phyloP scores from a whole-genome alignment of 2,888 invertebrate genomes.

The Trissolcus brochymenae region DNA sequence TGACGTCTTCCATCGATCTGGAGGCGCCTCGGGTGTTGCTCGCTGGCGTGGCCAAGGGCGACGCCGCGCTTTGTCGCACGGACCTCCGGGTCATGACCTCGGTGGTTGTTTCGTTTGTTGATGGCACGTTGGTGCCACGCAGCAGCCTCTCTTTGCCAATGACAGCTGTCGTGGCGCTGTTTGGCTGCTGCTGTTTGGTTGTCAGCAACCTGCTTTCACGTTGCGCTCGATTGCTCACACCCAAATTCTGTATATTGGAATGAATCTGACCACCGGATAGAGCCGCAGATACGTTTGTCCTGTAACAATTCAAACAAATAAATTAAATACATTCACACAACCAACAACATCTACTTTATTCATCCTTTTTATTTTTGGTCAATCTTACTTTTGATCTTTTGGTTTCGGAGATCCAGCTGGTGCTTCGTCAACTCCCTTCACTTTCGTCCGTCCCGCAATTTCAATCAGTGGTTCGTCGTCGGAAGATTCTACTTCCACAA shows the following conservation, averaged over 20 bases:
- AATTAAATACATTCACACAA: not conserved
- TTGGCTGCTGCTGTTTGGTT: conserved; percentile 68
- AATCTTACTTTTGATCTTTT: conserved; percentile 73
- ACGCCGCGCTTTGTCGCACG: conserved; percentile 74
- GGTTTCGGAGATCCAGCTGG: conserved; percentile 73
- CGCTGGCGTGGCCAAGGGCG: conserved; percentile 73
- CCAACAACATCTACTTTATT: not conserved
- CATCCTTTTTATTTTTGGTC: not conserved
- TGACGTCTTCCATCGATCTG: conserved; percentile 74
- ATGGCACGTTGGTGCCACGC: conserved; percentile 69
- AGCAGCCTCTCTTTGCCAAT: conserved; percentile 72
- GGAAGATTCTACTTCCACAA: conserved; percentile 84
- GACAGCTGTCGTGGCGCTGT: conserved; percentile 59
- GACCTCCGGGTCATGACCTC: conserved; percentile 73
- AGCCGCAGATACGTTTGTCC: conserved; percentile 67
- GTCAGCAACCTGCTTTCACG: conserved; percentile 73
- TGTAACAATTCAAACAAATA: conserved; percentile 37
- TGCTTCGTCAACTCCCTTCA: conserved; percentile 71
- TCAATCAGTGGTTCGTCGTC: conserved; percentile 90
- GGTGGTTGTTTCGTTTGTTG: conserved; percentile 71
- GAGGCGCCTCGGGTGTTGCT: conserved; percentile 75
- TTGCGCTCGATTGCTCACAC: conserved; percentile 71
- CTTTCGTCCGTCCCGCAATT: conserved; percentile 82
- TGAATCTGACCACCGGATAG: conserved; percentile 70
- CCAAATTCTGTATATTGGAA: conserved; percentile 70